Evolutionary conservation across 2,888 invertebrate genomes (phyloP).

Genomic region (Tortricodes alternella): DNA sequence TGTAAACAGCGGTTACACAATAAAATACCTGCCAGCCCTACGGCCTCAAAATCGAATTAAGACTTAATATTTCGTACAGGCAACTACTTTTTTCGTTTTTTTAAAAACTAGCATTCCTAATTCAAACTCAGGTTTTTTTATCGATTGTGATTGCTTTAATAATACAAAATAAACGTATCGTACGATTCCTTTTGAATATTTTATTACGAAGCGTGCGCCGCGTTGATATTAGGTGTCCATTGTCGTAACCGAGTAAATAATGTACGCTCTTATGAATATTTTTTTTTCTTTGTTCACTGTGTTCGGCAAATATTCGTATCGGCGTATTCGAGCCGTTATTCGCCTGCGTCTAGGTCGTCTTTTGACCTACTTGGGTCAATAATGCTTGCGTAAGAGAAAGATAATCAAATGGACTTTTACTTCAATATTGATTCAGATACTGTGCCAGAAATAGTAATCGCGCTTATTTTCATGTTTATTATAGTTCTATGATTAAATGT

Average conservation of each 20-base stretch:
- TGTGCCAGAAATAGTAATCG: constrained; percentile 23
- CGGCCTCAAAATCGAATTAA: constrained; percentile 25
- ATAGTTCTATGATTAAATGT: neutral
- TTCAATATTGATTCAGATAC: constrained; percentile 19
- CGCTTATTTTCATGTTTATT: constrained; percentile 3
- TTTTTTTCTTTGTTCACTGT: constrained; percentile 21
- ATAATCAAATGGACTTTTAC: constrained; percentile 23
- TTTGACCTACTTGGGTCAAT: constrained; percentile 25
- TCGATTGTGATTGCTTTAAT: neutral
- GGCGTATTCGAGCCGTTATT: constrained; percentile 10
- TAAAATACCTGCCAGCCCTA: constrained; percentile 43
- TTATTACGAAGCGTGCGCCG: constrained; percentile 5
- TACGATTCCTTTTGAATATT: constrained; percentile 10
- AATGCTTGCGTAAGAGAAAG: constrained; percentile 18
- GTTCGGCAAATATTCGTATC: constrained; percentile 15
- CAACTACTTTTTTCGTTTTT: constrained; percentile 11
- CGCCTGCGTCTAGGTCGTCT: constrained; percentile 9
- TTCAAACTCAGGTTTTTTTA: neutral
- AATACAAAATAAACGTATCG: neutral
- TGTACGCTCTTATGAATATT: constrained; percentile 24
- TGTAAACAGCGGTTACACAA: constrained; percentile 55
- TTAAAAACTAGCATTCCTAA: neutral
- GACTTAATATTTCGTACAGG: constrained; percentile 42
- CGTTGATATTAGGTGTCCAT: constrained; percentile 5
- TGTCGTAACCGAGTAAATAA: constrained; percentile 14